phyloP scores from a whole-genome alignment of 1,140 invertebrate species.

The Chlorops oryzae region DNA sequence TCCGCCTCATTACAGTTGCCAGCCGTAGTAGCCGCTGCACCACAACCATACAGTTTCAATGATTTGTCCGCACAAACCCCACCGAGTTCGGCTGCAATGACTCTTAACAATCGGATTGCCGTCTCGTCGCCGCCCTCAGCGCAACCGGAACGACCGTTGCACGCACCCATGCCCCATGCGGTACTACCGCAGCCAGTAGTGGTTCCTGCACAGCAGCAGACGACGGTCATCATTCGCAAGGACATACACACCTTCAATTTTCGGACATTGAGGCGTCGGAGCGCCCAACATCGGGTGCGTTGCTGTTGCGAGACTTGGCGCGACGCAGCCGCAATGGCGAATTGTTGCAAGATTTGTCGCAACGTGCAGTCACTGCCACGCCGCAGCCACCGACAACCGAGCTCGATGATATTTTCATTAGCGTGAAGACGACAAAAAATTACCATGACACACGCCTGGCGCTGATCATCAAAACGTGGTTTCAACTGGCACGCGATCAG shows the following conservation, averaged over 20 bases:
- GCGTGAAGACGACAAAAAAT: constrained; percentile 86
- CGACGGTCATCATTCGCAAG: constrained; percentile 40
- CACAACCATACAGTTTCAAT: neutral
- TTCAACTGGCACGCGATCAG: constrained; percentile 82
- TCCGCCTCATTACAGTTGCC: neutral
- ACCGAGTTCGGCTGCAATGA: too few species aligned
- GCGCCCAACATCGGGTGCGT: constrained; percentile 28
- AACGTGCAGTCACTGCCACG: constrained; percentile 49
- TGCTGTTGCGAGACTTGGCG: constrained; percentile 32
- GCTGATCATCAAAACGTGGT: constrained; percentile 90
- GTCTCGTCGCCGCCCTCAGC: neutral
- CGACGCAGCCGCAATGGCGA: constrained; percentile 38
- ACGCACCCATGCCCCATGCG: neutral
- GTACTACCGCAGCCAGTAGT: neutral
- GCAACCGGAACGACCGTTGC: neutral
- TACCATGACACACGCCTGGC: constrained; percentile 78
- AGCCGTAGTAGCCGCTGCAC: neutral
- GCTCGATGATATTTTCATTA: constrained; percentile 84
- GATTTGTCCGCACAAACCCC: too few species aligned
- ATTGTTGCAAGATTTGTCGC: constrained; percentile 38
- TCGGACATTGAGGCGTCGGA: constrained; percentile 44
- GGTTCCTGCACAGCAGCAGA: too few species aligned
- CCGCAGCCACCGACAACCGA: constrained; percentile 61
- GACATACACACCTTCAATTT: constrained; percentile 46
- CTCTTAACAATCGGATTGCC: too few species aligned